phyloP scores from a whole-genome alignment of 1,140 invertebrate genomes.

The Drosophila navojoa region DNA sequence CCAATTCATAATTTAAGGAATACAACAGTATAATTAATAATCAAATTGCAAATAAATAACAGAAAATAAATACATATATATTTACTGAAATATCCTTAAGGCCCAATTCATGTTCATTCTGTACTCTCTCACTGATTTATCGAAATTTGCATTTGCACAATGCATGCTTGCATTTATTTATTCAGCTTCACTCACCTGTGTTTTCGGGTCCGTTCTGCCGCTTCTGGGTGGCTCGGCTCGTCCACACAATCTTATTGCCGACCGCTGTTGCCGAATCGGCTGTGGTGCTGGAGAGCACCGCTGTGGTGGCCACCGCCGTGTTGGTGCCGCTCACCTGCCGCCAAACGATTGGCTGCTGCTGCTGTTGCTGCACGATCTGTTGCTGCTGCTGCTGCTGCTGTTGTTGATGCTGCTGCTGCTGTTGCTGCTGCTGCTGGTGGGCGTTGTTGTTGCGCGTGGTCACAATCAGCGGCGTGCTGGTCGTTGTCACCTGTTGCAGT shows the following conservation, averaged over 20 bases:
- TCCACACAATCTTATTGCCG: constrained; percentile 76
- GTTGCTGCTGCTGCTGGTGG: constrained; percentile 66
- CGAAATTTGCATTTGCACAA: too few species aligned
- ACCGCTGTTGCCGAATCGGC: constrained; percentile 59
- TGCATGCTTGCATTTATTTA: not conserved
- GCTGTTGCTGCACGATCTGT: constrained; percentile 48
- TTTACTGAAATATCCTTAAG: too few species aligned
- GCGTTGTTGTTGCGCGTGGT: constrained; percentile 68
- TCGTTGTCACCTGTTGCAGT: constrained; percentile 48
- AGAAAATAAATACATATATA: too few species aligned
- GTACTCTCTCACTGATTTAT: too few species aligned
- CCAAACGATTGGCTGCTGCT: constrained; percentile 74
- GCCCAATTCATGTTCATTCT: too few species aligned
- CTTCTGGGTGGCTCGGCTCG: constrained; percentile 71
- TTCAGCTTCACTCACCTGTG: constrained; percentile 61
- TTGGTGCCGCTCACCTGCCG: constrained; percentile 75
- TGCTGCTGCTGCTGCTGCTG: constrained; percentile 44
- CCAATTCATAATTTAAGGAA: too few species aligned
- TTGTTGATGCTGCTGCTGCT: constrained; percentile 35
- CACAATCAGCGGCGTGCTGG: constrained; percentile 64
- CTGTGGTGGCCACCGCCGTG: constrained; percentile 69
- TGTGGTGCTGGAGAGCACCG: constrained; percentile 62
- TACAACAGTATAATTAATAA: too few species aligned
- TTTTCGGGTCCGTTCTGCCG: constrained; percentile 79
- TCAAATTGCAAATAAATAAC: too few species aligned